Percentiles rank a stretch among this genome's conserved stretches.
Evolutionary conservation across 2,888 invertebrate species (phyloP).

Genomic region (Steinernema scapterisci): DNA sequence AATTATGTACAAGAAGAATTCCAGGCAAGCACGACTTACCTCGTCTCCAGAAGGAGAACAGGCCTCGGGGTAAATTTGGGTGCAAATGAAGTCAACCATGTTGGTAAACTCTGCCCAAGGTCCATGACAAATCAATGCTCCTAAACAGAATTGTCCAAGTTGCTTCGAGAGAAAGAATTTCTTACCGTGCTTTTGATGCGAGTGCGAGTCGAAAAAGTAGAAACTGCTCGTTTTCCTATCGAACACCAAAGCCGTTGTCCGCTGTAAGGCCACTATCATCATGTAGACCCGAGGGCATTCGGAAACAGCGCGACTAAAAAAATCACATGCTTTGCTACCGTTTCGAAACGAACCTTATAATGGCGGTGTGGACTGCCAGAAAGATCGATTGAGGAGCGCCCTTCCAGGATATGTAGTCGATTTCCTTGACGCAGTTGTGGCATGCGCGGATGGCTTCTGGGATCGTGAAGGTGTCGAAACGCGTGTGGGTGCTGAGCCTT

Average conservation of each 20-base stretch:
- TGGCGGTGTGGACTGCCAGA: neutral
- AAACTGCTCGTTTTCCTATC: slow-evolving; percentile 20
- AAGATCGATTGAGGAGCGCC: neutral
- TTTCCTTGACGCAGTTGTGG: neutral
- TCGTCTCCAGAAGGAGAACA: neutral
- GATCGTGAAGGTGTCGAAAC: neutral
- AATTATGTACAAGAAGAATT: neutral
- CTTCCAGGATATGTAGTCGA: slow-evolving; percentile 5
- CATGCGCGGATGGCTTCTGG: slow-evolving; percentile 10
- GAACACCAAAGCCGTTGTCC: slow-evolving; percentile 34
- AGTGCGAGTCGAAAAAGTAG: slow-evolving; percentile 35
- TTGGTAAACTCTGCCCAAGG: neutral
- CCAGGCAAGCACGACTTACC: neutral
- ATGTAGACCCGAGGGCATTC: slow-evolving; percentile 33
- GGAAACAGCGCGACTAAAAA: slow-evolving; percentile 29
- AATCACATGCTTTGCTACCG: neutral
- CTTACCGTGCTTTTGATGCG: slow-evolving; percentile 21
- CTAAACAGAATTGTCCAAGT: neutral
- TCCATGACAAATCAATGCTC: neutral
- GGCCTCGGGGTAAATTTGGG: neutral
- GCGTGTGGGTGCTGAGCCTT: neutral
- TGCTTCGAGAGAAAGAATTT: neutral
- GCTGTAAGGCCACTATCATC: slow-evolving; percentile 33
- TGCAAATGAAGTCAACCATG: neutral
- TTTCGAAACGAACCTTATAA: neutral